Evolutionary conservation across 2,113 vertebrate genomes (phyloP).

Genomic region (Telmatochromis brichardi): DNA sequence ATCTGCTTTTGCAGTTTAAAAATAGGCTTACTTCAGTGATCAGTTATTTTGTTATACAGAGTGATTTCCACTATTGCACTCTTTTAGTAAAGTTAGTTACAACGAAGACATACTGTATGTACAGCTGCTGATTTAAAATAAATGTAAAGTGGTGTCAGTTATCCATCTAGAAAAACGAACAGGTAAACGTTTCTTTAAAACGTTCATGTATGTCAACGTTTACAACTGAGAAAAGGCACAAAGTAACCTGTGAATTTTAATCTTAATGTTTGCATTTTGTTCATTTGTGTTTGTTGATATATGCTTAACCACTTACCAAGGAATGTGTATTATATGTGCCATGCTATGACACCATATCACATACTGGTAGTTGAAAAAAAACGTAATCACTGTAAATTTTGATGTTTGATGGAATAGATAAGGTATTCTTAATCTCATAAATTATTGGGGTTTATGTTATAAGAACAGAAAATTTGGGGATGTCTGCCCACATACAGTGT

Average conservation of each 20-base stretch:
- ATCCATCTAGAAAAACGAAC: neutral
- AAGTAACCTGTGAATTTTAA: neutral
- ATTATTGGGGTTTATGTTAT: neutral
- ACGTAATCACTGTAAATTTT: neutral
- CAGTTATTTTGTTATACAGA: neutral
- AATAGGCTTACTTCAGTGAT: neutral
- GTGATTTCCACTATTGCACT: neutral
- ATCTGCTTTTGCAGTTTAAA: neutral
- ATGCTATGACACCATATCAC: neutral
- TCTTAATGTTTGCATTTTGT: neutral
- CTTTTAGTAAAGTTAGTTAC: neutral
- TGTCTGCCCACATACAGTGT: neutral
- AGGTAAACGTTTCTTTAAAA: neutral
- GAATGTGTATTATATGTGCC: neutral
- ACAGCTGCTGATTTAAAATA: neutral
- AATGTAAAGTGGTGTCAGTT: neutral
- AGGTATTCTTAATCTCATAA: neutral
- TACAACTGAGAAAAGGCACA: neutral
- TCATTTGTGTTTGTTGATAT: neutral
- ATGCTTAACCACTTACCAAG: neutral
- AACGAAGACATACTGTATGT: neutral
- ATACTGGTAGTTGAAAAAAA: neutral
- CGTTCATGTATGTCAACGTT: neutral
- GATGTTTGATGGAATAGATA: neutral
- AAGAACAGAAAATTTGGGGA: neutral